Percentiles rank a stretch among this genome's conserved stretches.
These are phyloP conservation scores for Tenthredo mesomela DNA, from an alignment of 2,888 invertebrate genomes.

Conservation along the genomic window DNA sequence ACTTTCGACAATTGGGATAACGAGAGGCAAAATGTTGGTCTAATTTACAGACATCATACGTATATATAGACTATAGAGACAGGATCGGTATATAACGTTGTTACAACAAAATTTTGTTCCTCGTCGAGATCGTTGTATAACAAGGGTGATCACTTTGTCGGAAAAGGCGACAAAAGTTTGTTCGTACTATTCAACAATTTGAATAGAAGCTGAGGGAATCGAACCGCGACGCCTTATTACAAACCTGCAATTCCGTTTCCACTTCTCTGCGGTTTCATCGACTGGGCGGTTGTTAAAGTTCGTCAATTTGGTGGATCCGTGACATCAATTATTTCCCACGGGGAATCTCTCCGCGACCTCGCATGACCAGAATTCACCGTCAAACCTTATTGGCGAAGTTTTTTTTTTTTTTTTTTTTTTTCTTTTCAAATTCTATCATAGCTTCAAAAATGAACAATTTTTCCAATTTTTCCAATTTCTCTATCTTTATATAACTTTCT, in stretches of 20 bases:
- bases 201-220: background rate
- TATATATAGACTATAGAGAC: background rate
- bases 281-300: conserved; percentile 39
- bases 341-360: conserved; percentile 13
- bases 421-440: background rate
- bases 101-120: background rate
- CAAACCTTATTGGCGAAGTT: background rate
- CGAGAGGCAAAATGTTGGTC: background rate
- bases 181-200: background rate
- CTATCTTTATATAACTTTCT: background rate
- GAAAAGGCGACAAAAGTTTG: background rate
- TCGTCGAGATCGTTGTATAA: background rate
- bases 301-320: conserved; percentile 32
- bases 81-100: background rate
- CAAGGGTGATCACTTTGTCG: background rate
- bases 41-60: background rate
- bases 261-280: conserved; percentile 40
- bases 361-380: background rate
- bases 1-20: background rate
- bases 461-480: background rate
- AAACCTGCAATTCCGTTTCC: conserved; percentile 34
- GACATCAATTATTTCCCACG: conserved; percentile 43
- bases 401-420: too few species aligned
- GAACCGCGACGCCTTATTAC: conserved; percentile 16
- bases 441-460: background rate